Evolutionary conservation across 2,888 invertebrate species (phyloP), one percentile per base, ranked within the genome.

Genomic region (Tenthredo mesomela): DNA sequence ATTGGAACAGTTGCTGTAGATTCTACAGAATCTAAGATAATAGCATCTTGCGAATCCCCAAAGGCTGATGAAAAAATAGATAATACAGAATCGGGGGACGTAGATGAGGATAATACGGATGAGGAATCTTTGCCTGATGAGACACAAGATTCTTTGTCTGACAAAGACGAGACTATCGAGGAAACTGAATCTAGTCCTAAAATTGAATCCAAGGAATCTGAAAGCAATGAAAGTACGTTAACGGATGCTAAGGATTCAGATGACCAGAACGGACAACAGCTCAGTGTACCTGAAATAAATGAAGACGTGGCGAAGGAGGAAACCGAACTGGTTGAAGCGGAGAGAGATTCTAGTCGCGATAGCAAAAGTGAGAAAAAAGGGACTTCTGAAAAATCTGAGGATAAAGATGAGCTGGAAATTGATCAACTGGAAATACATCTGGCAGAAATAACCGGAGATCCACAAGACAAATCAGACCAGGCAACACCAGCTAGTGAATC

Each of bases 311-410:
- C 93, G 87, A 93, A 93, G 86, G 92, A 93, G 85, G 93, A 94
- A 84, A 92, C 91, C 2, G 94, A 94, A 87, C 93, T 93, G 61
- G 92, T 91, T 25, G 93, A 94, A 82, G 93, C 92, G 0, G 93
- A 93, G 88, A 92, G 93, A 86, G 87, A 87, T 67, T 85, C 85
- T 40, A 85, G n/a, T 50, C 25, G 73, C 25, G 33, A 83, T 70
- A 82, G 86, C 82, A 43, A 85, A 86, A 61, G 73, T 40, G 75
- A 86, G 12, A 87, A 87, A 33, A 84, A 86, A 15, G 88, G 87
- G 33, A 86, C 77, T 6, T 84, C 82, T 67, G 88, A 88, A 33
- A 73, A 86, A 70, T 40, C 75, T 0, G 61, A 87, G 33, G 33
- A 54, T 21, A 73, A 73, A 61, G 70, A 33, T 43, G 82, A 73